These are phyloP conservation scores for Drosophila algonquin DNA, from an alignment of 2,888 invertebrate species.

Conservation along the genomic window DNA sequence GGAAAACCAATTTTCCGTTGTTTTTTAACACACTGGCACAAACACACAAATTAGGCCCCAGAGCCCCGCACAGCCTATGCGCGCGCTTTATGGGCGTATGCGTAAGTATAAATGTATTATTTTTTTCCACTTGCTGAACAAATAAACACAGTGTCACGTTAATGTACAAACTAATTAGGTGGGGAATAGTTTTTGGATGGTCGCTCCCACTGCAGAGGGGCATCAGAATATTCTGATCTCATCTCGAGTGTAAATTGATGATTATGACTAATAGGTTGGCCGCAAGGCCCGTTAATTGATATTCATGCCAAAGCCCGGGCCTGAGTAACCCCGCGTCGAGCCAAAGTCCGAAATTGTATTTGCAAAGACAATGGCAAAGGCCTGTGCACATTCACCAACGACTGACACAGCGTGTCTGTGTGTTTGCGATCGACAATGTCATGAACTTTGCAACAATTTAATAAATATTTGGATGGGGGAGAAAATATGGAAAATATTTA, in stretches of 20 bases:
- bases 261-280: slow-evolving; percentile 63
- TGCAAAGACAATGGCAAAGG: slow-evolving; percentile 1
- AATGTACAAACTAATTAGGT: slow-evolving; percentile 74
- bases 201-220: slow-evolving; percentile 14
- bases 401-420: slow-evolving; percentile 27
- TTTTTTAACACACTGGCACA: slow-evolving; percentile 43
- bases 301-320: slow-evolving; percentile 45
- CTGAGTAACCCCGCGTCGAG: slow-evolving; percentile 51
- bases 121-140: slow-evolving; percentile 58
- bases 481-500: slow-evolving; percentile 13
- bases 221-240: slow-evolving; percentile 60
- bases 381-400: not conserved
- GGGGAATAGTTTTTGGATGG: slow-evolving; percentile 40
- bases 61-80: slow-evolving; percentile 33
- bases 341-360: slow-evolving; percentile 47
- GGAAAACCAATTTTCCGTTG: slow-evolving; percentile 48
- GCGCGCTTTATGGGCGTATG: slow-evolving; percentile 60
- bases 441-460: slow-evolving; percentile 66
- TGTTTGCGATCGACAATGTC: slow-evolving; percentile 47
- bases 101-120: slow-evolving; percentile 50
- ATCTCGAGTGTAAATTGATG: slow-evolving; percentile 62
- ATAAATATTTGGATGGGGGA: slow-evolving; percentile 5
- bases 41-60: slow-evolving; percentile 62
- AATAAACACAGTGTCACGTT: slow-evolving; percentile 76
- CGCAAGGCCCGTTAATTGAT: slow-evolving; percentile 57